Evolutionary conservation across 2,888 invertebrate species (phyloP), one percentile per base, ranked within the genome.

Genomic region (Acholoe squamosa): DNA sequence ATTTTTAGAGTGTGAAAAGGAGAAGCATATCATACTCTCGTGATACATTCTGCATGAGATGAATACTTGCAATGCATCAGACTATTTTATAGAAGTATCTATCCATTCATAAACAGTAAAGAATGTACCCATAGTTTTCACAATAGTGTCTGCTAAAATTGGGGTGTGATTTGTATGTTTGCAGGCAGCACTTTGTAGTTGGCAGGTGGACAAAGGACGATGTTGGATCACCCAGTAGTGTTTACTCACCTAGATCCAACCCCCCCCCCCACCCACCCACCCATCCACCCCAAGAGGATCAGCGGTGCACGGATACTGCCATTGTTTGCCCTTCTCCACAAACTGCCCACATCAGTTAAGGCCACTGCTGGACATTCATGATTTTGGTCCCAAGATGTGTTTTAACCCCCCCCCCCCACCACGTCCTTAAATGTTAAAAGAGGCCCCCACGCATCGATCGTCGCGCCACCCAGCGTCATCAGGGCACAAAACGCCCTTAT

Each of bases 401-500:
- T 80, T 34, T 71, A 25, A 28, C 28, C 33, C 33, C 33, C 34
- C 7, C 1, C 34, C 12, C 43, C 80, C 80, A 77, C 7, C 77
- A n/a, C n/a, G n/a, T n/a, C 43, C 43, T 43, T 43, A 43, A 43
- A 43, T 43, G 43, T 43, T 43, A 80, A 80, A 80, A 80, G 80
- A 19, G 14, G 80, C 80, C 80, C 80, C 25, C 76, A 61, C 80
- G 33, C 34, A 80, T 25, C 43, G 80, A 33, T 34, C 34, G 25
- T 34, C 80, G 80, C 80, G 80, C 80, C 80, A 80, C 80, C 80
- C 80, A 80, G 43, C 80, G 80, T 19, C 80, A 76, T 14, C 14
- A 80, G 3, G 1, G 25, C 12, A 34, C 33, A 43, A 33, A 25
- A 80, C 80, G 34, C 80, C 33, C 80, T 34, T 80, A 80, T 80